phyloP scores from a whole-genome alignment of 2,888 invertebrate species.

The Drosophila demipolita region DNA sequence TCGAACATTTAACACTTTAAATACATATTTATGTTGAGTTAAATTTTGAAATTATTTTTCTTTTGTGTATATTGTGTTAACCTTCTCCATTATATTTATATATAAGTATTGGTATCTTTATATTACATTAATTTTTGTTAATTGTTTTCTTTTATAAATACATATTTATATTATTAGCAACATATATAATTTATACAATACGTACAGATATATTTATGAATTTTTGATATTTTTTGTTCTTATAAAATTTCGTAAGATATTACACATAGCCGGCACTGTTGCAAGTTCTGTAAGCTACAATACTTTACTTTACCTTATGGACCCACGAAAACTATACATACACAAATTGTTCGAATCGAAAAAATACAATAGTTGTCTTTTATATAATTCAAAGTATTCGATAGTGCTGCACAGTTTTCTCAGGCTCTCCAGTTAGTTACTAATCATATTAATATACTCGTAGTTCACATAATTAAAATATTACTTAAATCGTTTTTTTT shows the following conservation, averaged over 20 bases:
- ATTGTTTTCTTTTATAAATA: conserved; percentile 29
- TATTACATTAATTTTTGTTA: conserved; percentile 48
- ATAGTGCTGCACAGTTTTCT: conserved; percentile 14
- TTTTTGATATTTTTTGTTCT: conserved; percentile 23
- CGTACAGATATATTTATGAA: conserved; percentile 46
- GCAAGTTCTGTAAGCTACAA: conserved; percentile 37
- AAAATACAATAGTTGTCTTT: not conserved
- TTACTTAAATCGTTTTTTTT: conserved; percentile 24
- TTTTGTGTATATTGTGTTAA: conserved; percentile 26
- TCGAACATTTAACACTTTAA: conserved; percentile 76
- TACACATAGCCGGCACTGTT: conserved; percentile 81
- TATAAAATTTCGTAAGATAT: conserved; percentile 67
- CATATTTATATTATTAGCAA: conserved; percentile 48
- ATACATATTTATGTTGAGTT: conserved; percentile 54
- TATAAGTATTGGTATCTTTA: conserved; percentile 43
- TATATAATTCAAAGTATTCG: conserved; percentile 16
- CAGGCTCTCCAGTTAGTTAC: conserved; percentile 21
- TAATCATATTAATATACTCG: conserved; percentile 22
- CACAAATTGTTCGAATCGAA: not conserved
- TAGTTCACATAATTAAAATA: conserved; percentile 26
- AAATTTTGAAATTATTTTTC: conserved; percentile 48
- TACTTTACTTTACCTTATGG: conserved; percentile 11
- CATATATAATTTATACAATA: conserved; percentile 51
- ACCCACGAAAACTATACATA: conserved; percentile 17
- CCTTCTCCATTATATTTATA: conserved; percentile 30